These are phyloP conservation scores for Drosophila ercepeae DNA, from an alignment of 1,140 invertebrate species.

Conservation along the genomic window DNA sequence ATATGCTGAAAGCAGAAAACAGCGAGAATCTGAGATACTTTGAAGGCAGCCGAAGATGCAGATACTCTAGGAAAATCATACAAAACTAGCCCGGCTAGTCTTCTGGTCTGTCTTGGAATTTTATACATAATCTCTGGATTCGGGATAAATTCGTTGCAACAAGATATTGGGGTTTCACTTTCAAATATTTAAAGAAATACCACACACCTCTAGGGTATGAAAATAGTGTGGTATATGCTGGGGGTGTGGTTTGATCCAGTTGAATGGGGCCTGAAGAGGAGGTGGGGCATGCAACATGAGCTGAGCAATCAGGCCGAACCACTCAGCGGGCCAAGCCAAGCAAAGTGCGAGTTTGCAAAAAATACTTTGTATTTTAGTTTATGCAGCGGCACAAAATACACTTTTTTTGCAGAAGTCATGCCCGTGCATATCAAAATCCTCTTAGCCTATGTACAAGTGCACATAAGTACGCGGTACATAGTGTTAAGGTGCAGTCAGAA, in stretches of 20 bases:
- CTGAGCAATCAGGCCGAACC: constrained; percentile 71
- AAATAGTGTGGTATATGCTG: constrained; percentile 7
- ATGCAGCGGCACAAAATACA: constrained; percentile 69
- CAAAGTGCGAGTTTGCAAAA: constrained; percentile 36
- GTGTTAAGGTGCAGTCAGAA: constrained; percentile 54
- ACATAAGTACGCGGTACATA: constrained; percentile 16
- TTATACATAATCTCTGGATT: no score
- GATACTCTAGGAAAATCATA: constrained; percentile 1
- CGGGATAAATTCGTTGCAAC: no score
- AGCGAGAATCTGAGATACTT: not conserved
- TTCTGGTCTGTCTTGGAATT: no score
- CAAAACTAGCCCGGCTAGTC: no score
- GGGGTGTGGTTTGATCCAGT: not conserved
- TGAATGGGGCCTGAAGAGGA: not conserved
- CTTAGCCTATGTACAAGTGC: constrained; percentile 15
- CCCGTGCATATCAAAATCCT: constrained; percentile 31
- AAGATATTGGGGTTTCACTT: not conserved
- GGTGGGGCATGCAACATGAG: constrained; percentile 55
- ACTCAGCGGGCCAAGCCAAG: constrained; percentile 38
- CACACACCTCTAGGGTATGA: constrained; percentile 16
- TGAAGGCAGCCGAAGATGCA: not conserved
- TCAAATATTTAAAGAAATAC: constrained; percentile 15
- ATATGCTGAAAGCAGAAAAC: constrained; percentile 67
- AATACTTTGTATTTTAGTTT: constrained; percentile 65
- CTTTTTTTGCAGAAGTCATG: no score